Base-by-base conservation (phyloP, 2,888 invertebrate genomes). In the Pterobdella sp. region DNA sequence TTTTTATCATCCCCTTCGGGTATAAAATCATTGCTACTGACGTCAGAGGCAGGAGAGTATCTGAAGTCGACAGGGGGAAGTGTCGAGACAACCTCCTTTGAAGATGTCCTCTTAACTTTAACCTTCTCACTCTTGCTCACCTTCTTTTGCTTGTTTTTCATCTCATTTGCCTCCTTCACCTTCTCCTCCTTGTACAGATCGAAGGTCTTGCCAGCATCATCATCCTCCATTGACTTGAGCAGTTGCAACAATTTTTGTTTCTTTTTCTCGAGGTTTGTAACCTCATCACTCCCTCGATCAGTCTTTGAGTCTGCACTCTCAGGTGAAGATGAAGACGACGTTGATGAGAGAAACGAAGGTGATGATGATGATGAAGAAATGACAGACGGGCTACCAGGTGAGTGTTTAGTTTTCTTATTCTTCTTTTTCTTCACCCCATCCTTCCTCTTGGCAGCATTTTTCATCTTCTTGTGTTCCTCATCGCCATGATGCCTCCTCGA, bases 201-300 rank as follows among this genome's bases (percentile, higher is more conserved):
- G 3, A 31, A 18, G 31, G 7, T 26, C 63, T 22, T 29, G 67
- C 79, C 78, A 73, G 79, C 79, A 26, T 77, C 79, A 64, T 74
- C 78, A 60, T 80, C 80, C 65, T 82, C 82, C 68, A 82, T 76
- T 67, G 81, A 79, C 72, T 82, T 80, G 65, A 84, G 77, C 72
- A 82, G 78, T 65, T 81, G 79, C 34, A 83, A 76, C 36, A 84
- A 76, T 36, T 81, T 78, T 49, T 80, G 79, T 76, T 82, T 82
- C 75, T 82, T 80, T 72, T 80, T 80, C 73, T 83, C 76, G 37
- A 76, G 68, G 26, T 32, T 65, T n/a, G n/a, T 18, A 26, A 75
- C 72, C 14, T 75, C 74, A 36, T 73, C 74, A 52, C 73, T 72
- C 26, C 73, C 67, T 2, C 73, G 68, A n/a, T 35, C 31, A 14